phyloP scores from a whole-genome alignment of 2,888 invertebrate genomes.

The Drosophila kuntzei region DNA sequence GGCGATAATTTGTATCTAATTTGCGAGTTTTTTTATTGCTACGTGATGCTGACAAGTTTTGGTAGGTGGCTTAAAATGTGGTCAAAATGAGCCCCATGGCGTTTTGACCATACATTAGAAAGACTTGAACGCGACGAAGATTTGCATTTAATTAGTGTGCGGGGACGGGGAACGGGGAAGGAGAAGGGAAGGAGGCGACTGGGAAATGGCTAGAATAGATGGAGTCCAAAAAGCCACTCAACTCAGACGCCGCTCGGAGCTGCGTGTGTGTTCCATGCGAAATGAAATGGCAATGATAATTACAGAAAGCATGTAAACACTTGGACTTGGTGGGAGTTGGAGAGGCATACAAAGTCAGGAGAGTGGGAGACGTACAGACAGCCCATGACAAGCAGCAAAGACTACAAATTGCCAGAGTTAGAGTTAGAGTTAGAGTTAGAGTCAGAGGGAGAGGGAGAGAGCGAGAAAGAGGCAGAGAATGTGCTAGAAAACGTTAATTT shows the following conservation, averaged over 20 bases:
- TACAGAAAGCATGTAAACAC: conserved; percentile 82
- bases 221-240: conserved; percentile 49
- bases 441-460: background rate
- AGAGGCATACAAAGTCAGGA: conserved; percentile 4
- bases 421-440: background rate
- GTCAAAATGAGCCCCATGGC: conserved; percentile 72
- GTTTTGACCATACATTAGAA: conserved; percentile 69
- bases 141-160: conserved; percentile 77
- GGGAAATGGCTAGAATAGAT: conserved; percentile 14
- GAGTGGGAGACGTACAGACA: conserved; percentile 42
- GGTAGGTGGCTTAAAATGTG: conserved; percentile 65
- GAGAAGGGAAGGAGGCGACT: background rate
- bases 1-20: conserved; percentile 54
- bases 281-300: conserved; percentile 82
- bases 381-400: conserved; percentile 66
- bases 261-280: conserved; percentile 79
- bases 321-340: conserved; percentile 35
- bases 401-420: conserved; percentile 55
- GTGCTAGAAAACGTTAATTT: conserved; percentile 82
- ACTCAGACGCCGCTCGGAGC: conserved; percentile 32
- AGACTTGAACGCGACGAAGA: conserved; percentile 61
- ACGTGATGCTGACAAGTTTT: conserved; percentile 60
- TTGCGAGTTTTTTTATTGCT: conserved; percentile 32
- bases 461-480: conserved; percentile 26
- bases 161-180: background rate